Base-by-base conservation (phyloP, 2,113 vertebrate genomes). In the Amblyornis subalaris region DNA sequence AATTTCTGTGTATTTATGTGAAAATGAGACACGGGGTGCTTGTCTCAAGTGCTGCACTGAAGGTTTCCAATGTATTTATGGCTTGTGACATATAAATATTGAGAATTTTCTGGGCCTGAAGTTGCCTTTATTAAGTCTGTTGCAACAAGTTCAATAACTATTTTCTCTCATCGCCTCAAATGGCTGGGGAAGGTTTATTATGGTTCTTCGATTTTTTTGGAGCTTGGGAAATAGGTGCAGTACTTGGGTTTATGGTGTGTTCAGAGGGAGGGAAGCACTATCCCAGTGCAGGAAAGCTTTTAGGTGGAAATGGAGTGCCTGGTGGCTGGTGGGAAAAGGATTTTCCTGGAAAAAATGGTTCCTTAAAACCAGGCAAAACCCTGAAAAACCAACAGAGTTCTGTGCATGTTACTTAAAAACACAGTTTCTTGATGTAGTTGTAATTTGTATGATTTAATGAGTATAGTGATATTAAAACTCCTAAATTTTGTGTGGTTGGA, bases 391-490 rank as follows among this genome's bases (percentile, higher is more conserved):
- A 35, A 5, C 9, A 1, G 11, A 54, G 29, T 33, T 62, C 17
- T 3, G 1, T 16, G 10, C 2, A 0, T n/a, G 4, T 12, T 36
- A 2, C 14, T 65, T 58, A 19, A 54, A 76, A 64, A 38, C 31
- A 0, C 0, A 6, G 55, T 51, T 69, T 19, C 14, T 24, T 44
- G 22, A 48, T 42, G 14, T 1, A 17, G 2, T 21, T 48, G 2
- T 31, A 1, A 31, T 70, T 90, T n/a, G 1, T 35, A 1, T 38
- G 20, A 24, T 64, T 40, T 67, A 35, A 42, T 17, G 12, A 50
- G 10, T 38, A 29, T 31, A 48, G 10, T 8, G 25, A 11, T 61
- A 4, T 17, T 40, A 29, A 55, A 19, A 10, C 62, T 51, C 38
- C 29, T n/a, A 29, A 35, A 29, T 66, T 51, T 42, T n/a, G 3